Evolutionary conservation across 2,888 invertebrate species (phyloP), one percentile per base, ranked within the genome.

Genomic region (Ceriagrion tenellum): DNA sequence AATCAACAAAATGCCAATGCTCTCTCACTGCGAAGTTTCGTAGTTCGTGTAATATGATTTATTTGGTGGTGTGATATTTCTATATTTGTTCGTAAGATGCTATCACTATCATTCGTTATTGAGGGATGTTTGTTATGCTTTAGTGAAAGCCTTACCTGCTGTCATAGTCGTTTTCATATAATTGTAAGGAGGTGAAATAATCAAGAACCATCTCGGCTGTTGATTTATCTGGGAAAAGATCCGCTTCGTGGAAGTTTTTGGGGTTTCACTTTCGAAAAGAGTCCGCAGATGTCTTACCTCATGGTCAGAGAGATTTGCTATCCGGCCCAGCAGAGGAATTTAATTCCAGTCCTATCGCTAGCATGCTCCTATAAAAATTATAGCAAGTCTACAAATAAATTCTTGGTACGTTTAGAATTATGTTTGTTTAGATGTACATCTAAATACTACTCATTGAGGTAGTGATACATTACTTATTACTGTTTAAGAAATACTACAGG

Each of bases 401-500:
- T 13, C 35, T 18, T 18, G 16, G 81, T 81, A 81, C 0, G 81
- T 81, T 35, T 0, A 18, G 30, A 35, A 81, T 35, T 13, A 4
- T 35, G 30, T 47, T 47, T 47, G 47, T 8, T 47, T 47, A 2
- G 47, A 47, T 47, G 2, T 47, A 47, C 8, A 47, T 4, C 47
- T 2, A 47, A 47, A 47, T 47, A 47, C 2, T 47, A 47, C 47
- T 10, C 16, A 2, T 59, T 20, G 59, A 59, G 59, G 59, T 2
- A 59, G 13, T 59, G 12, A 59, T 20, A 1, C 59, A 47, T 59
- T 20, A 59, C 59, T 35, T 90, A 96, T 93, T 90, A 47, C 47
- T 56, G 55, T 47, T 95, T 95, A 26, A 98, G 98, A 98, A 98
- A 97, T 98, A 98, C 96, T 98, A 98, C 96, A 97, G 97, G 96